These are phyloP conservation scores for Aeoliscus strigatus DNA, from an alignment of 2,797 vertebrate genomes.

Conservation along the genomic window DNA sequence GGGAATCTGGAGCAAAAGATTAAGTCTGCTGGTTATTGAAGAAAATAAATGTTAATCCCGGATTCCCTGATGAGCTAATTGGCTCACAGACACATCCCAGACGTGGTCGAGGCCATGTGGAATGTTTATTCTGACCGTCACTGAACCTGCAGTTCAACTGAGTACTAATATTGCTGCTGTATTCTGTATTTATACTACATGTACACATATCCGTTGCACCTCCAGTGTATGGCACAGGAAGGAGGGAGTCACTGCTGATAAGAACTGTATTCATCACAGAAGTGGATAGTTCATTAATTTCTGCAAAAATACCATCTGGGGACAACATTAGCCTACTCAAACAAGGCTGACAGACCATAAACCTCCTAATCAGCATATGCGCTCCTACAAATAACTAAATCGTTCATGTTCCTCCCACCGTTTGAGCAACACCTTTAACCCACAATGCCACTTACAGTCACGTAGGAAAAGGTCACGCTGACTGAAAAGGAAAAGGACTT, in stretches of 20 bases:
- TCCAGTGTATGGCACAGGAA: constrained; percentile 2
- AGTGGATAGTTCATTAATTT: constrained; percentile 48
- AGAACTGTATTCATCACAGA: constrained; percentile 40
- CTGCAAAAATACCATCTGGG: constrained; percentile 41
- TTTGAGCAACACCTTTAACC: constrained; percentile 22
- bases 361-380: constrained; percentile 31
- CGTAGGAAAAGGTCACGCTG: constrained; percentile 62
- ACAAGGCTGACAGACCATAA: constrained; percentile 44
- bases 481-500: constrained; percentile 48
- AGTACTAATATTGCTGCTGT: constrained; percentile 5
- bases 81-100: constrained; percentile 24
- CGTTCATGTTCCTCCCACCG: constrained; percentile 2
- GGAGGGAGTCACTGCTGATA: constrained; percentile 20
- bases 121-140: constrained; percentile 20
- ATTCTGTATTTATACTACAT: constrained; percentile 13
- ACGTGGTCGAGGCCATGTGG: constrained; percentile 10
- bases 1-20: constrained; percentile 15
- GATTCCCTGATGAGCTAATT: constrained; percentile 18
- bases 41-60: constrained; percentile 28
- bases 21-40: constrained; percentile 24
- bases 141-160: constrained; percentile 9
- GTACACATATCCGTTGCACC: constrained; percentile 4
- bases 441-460: constrained; percentile 50
- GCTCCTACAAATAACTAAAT: constrained; percentile 8
- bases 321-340: constrained; percentile 31